Conservation (phyloP, 2,888 invertebrate species). For the Eristalinus sepulchralis region DNA sequence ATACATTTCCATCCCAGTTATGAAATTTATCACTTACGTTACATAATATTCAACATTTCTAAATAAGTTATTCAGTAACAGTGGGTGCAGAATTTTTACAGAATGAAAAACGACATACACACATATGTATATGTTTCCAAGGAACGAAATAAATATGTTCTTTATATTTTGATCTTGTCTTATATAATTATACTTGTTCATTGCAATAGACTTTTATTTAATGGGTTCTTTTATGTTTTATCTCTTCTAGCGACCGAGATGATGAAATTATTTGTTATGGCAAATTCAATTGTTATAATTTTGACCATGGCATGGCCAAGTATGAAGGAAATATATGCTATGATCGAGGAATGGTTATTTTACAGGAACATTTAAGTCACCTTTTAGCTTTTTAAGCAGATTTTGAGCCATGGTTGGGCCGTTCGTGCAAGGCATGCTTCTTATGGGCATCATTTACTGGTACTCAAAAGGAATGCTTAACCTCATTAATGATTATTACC, state of each 20-base stretch:
- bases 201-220: neutral
- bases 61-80: too few species aligned
- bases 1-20: too few species aligned
- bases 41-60: too few species aligned
- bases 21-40: too few species aligned
- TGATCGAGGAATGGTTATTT: slow-evolving; percentile 82
- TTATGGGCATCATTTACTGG: slow-evolving; percentile 87
- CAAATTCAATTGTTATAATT: slow-evolving; percentile 88
- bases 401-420: slow-evolving; percentile 83
- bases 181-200: neutral
- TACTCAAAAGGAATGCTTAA: slow-evolving; percentile 87
- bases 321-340: slow-evolving; percentile 83
- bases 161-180: too few species aligned
- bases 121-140: too few species aligned
- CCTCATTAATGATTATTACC: slow-evolving; percentile 89
- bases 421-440: slow-evolving; percentile 84
- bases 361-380: slow-evolving; percentile 31
- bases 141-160: too few species aligned
- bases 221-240: neutral
- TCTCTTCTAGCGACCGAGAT: slow-evolving; percentile 85
- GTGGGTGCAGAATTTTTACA: too few species aligned
- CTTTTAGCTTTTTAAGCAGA: neutral
- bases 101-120: too few species aligned
- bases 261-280: slow-evolving; percentile 90
- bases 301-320: slow-evolving; percentile 89